Percentiles rank a stretch among this genome's conserved stretches.
Conservation (phyloP, 2,113 vertebrate genomes). For the Vulpes vulpes region DNA sequence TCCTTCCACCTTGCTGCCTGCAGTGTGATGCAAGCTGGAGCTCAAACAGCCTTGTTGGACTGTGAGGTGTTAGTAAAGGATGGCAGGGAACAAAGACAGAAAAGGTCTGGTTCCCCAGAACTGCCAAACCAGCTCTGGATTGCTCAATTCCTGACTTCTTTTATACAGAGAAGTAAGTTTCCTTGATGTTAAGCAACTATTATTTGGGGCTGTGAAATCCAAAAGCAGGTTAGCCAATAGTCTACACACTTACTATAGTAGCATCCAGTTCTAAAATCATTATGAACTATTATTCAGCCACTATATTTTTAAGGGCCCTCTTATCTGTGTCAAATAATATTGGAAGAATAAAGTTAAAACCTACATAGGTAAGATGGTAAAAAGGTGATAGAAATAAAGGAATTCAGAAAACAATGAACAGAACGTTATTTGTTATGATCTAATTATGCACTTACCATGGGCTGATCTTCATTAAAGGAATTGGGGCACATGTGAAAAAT, state of each 20-base stretch:
- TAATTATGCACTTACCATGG: conserved; percentile 89
- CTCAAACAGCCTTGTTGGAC: neutral
- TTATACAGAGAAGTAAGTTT: neutral
- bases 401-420: neutral
- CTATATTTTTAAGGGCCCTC: neutral
- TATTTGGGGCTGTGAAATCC: neutral
- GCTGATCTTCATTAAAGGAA: conserved; percentile 95
- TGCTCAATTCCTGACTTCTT: neutral
- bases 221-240: neutral
- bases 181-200: neutral
- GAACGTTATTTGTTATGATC: neutral
- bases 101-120: neutral
- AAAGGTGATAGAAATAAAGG: neutral
- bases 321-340: neutral
- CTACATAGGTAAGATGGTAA: neutral
- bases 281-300: neutral
- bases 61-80: neutral
- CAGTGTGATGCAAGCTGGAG: neutral
- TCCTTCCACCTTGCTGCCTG: neutral
- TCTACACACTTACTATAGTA: neutral
- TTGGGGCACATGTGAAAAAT: conserved; percentile 95
- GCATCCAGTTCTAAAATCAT: neutral
- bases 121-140: neutral
- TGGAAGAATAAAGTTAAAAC: conserved; percentile 27
- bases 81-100: fast-evolving